Evolutionary conservation across 2,797 vertebrate genomes (phyloP).

Genomic region (Acanthis flammea): DNA sequence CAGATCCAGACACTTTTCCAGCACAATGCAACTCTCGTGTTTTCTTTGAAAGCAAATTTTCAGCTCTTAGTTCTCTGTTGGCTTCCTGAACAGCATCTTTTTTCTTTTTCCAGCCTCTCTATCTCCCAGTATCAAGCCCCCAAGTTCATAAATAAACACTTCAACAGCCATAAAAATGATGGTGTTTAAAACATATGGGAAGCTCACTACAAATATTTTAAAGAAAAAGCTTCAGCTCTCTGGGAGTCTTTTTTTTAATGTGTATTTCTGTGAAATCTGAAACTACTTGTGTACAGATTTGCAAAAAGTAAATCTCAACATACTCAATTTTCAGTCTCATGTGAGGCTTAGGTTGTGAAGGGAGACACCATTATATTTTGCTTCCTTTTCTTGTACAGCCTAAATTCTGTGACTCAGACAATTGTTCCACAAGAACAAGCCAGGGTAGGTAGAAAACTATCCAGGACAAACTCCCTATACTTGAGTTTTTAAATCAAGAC

Average conservation of each 20-base stretch:
- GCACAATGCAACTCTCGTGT: fast-evolving
- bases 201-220: not conserved
- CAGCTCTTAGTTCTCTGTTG: not conserved
- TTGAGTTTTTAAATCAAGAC: not conserved
- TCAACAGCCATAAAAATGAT: not conserved
- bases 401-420: not conserved
- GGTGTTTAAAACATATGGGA: not conserved
- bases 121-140: not conserved
- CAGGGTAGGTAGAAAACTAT: not conserved
- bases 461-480: not conserved
- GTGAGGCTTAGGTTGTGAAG: not conserved
- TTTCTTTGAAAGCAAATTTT: not conserved
- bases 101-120: not conserved
- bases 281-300: not conserved
- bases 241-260: not conserved
- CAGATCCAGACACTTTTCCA: not conserved
- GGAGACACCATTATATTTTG: not conserved
- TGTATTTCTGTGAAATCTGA: not conserved
- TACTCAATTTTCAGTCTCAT: not conserved
- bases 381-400: not conserved
- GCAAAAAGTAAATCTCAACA: not conserved
- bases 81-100: not conserved
- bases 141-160: not conserved
- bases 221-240: not conserved
- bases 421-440: not conserved